Percentiles rank a stretch among this genome's conserved stretches.
phyloP scores from a whole-genome alignment of 35 echinoderm and acorn worm genomes.

The Patiria miniata region DNA sequence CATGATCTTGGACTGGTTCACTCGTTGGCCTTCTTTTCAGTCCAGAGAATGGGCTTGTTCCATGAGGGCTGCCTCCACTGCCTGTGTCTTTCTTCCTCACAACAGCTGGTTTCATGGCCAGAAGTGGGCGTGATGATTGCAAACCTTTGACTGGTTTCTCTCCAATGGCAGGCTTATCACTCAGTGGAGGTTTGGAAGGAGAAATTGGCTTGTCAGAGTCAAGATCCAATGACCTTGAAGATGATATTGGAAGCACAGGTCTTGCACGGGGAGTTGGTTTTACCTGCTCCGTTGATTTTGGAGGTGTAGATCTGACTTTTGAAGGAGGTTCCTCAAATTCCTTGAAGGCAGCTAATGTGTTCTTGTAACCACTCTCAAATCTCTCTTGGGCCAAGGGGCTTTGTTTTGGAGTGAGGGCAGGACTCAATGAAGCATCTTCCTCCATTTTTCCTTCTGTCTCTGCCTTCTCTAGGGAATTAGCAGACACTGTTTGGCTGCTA shows the following conservation, averaged over 20 bases:
- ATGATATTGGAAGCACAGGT: background rate
- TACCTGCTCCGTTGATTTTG: background rate
- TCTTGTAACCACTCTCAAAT: constrained; percentile 22
- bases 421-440: background rate
- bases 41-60: background rate
- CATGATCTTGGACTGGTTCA: background rate
- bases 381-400: constrained; percentile 15
- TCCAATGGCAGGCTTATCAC: background rate
- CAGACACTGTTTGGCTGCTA: background rate
- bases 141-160: constrained; percentile 14
- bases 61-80: background rate
- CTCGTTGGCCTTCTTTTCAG: background rate
- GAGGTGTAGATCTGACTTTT: background rate
- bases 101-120: background rate
- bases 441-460: background rate
- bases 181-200: background rate
- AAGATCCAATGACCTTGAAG: background rate
- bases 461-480: background rate
- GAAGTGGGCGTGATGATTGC: background rate
- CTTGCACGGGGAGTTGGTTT: background rate
- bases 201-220: background rate
- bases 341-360: background rate
- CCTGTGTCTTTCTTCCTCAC: background rate
- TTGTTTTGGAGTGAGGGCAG: background rate
- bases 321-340: background rate